Base-by-base conservation (phyloP, 2,888 invertebrate genomes). In the Amblyjoppa fuscipennis region DNA sequence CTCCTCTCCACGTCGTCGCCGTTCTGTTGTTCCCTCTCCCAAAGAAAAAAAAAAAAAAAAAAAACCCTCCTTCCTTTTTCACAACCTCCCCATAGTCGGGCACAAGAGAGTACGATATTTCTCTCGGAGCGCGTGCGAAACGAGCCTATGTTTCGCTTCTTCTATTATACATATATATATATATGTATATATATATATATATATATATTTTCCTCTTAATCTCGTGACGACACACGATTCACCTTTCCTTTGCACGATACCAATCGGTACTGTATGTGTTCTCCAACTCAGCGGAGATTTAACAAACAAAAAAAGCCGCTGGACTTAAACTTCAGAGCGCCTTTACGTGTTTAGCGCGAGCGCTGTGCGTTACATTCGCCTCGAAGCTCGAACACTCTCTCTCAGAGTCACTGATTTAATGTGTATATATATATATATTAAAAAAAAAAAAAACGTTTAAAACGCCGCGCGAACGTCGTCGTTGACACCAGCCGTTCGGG, bases 91-190 rank as follows among this genome's bases (percentile, higher is more conserved):
- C 77, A 81, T 77, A 75, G 49, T 51, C 85, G 73, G 76, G 76
- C 68, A 49, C 13, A 77, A 81, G 76, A 84, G 73, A 25, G 25
- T 81, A 84, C 73, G 45, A 84, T 81, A 61, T 84, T 84, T 81
- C 84, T 84, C 80, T 20, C 56, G 45, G 16, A 80, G 64, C 84
- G 75, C 81, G 77, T 81, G 81, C 81, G 71, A 84, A 77, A n/a
- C 9, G 20, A 56, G 56, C 25, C 9, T 56, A 25, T 16, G 20
- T n/a, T 20, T 53, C 41, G n/a, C n/a, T 53, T 56, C 5, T 25
- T 56, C 25, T 56, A 56, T 56, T 56, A 56, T 56, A 49, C 16
- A 77, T 83, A 49, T 13, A 45, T 13, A 13, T 45, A 13, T 49
- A 41, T 41, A 0, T 9, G 16, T 45, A 45, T 45, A 49, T 49